Conservation (phyloP, 92 coral and sea anemone species). For the Epizoanthus illoricatus region DNA sequence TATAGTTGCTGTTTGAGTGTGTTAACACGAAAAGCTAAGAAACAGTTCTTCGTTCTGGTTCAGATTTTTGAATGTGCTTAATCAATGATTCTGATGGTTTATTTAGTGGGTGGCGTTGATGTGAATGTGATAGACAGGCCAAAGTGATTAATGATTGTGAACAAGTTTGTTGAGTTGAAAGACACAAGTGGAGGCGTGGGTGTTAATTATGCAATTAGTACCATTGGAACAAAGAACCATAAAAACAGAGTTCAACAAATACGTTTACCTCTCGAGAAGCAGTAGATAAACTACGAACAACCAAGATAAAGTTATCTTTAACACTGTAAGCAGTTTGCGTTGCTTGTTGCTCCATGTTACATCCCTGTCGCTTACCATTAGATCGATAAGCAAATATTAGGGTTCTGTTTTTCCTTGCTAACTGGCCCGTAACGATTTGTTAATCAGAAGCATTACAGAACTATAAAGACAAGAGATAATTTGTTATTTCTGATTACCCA, state of each 20-base stretch:
- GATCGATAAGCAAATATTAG: no score
- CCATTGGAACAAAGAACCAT: conserved; percentile 11
- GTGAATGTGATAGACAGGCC: conserved; percentile 4
- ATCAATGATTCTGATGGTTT: background rate
- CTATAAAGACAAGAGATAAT: conserved; percentile 14
- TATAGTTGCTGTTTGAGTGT: no score
- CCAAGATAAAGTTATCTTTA: no score
- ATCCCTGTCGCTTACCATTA: no score
- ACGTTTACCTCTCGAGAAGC: background rate
- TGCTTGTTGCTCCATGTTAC: background rate
- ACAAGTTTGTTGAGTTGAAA: conserved; percentile 31
- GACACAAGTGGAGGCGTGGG: conserved; percentile 36
- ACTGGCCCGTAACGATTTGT: conserved; percentile 1
- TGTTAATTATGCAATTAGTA: conserved; percentile 42
- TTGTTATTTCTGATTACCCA: conserved; percentile 15
- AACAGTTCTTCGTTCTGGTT: background rate
- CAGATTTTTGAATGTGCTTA: background rate
- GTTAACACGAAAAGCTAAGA: no score
- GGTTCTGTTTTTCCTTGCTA: background rate
- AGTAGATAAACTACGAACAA: background rate
- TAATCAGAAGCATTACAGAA: conserved; percentile 31
- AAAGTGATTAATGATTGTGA: conserved; percentile 12
- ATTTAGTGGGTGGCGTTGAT: background rate
- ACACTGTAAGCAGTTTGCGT: no score
- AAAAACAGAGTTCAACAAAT: background rate